Evolutionary conservation across 2,888 invertebrate genomes (phyloP), one percentile per base, ranked within the genome.

Genomic region (Orchesella flavescens): DNA sequence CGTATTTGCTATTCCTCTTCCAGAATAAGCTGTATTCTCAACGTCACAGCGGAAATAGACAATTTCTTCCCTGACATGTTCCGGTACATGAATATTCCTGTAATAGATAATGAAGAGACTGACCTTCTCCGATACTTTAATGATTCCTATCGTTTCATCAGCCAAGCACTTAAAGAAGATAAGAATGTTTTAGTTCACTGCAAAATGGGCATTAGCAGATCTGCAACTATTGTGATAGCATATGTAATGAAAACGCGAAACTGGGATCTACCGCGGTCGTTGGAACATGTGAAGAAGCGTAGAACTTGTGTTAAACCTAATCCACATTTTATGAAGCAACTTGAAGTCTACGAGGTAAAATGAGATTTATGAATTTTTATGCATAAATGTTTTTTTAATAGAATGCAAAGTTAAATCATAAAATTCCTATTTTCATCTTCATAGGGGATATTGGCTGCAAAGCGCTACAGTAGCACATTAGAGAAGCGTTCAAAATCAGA

Each of bases 61-160:
- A 99, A 99, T 91, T 99, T 99, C 91, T 99, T 98, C 90, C 98
- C 98, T 61, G 98, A 97, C 75, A 95, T 95, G 92, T 98, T 98
- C 91, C 94, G 97, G 90, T 99, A 99, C 90, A 93, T 96, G 90
- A 99, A 99, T 91, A 94, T 99, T 87, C 94, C 98, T 88, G 98
- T 99, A 73, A 97, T 97, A 90, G 99, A 99, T 90, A 97, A 97
- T 90, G 98, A 98, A 91, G 96, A 96, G 91, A 97, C 98, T 86
- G 96, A 99, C 91, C 93, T 99, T 89, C 92, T 99, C 85, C 96
- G 96, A 90, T 95, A 99, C 91, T 99, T 99, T 98, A 98, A 99
- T 90, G 94, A 97, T 90, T 99, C 99, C 71, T 98, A 94, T 92
- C 96, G 96, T 90, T 99, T 98, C 91, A 99, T 99, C 90, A 94